Percentiles rank a stretch among this genome's conserved stretches.
Evolutionary conservation across 2,113 vertebrate species (phyloP).

Genomic region (Protobothrops mucrosquamatus): DNA sequence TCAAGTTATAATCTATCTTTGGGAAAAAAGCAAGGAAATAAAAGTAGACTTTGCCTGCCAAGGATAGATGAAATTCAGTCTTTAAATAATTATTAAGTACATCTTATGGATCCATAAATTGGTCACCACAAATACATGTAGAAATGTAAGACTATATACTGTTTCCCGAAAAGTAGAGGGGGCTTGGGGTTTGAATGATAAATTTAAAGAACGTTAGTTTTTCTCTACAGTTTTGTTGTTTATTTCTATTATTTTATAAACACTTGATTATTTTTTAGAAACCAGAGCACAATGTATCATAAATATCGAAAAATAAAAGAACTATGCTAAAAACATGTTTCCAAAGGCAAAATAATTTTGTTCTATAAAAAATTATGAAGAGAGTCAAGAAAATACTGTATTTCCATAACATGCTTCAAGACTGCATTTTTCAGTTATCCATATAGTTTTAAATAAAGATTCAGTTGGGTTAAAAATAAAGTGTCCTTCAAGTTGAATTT

Average conservation of each 20-base stretch:
- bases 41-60: conserved; percentile 30
- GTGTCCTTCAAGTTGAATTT: not conserved
- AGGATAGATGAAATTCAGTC: conserved; percentile 9
- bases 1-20: conserved; percentile 7
- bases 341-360: not conserved
- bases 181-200: not conserved
- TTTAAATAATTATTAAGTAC: conserved; percentile 18
- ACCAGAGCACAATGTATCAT: not conserved
- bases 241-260: not conserved
- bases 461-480: not conserved
- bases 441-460: not conserved
- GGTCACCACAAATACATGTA: not conserved
- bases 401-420: not conserved
- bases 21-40: conserved; percentile 5
- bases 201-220: not conserved
- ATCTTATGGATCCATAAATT: conserved; percentile 7
- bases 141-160: not conserved
- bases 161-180: not conserved
- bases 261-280: not conserved
- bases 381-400: not conserved
- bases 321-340: not conserved
- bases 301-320: not conserved
- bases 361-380: conserved; percentile 20
- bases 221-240: not conserved
- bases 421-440: not conserved